Evolutionary conservation across 2,888 invertebrate genomes (phyloP), one percentile per base, ranked within the genome.

Genomic region (Agrochola macilenta): DNA sequence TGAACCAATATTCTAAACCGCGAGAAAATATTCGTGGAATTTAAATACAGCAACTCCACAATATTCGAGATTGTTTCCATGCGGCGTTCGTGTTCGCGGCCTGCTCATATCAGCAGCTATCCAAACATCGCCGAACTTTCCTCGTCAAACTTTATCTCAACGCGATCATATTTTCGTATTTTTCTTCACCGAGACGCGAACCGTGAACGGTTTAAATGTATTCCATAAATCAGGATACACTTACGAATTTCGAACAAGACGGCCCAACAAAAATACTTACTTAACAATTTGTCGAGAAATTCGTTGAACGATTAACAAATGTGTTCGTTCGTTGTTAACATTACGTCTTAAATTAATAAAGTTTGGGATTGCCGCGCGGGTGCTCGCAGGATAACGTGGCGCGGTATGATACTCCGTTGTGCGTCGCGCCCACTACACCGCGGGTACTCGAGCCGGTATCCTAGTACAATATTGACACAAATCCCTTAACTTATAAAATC

Each of bases 401-500:
- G 26, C 75, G 77, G 70, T 52, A 78, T 82, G 72, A 70, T 83
- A 78, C 87, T 85, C 81, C 11, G 69, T 78, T 52, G 52, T 46
- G n/a, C 64, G 54, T 23, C 26, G 69, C 11, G 46, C 76, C 69
- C 79, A 79, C 79, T 70, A 64, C 49, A 68, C 63, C 78, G 69
- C 80, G 80, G 83, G 75, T 84, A 70, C 84, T 84, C 75, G 68
- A 79, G 91, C 93, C 93, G 92, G 93, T 92, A 93, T 96, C 96
- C 96, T 96, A 96, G 94, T 96, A 95, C 95, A 96, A 96, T 96
- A 96, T 96, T 96, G 95, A 96, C 96, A 96, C 94, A 96, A 96
- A 96, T 96, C 96, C 96, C 96, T 96, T 96, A 96, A 96, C 95
- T 96, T 96, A 96, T 96, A 96, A 96, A 96, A 96, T 96, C 93